Conservation (phyloP, 1,140 invertebrate genomes). For the Papilio helenus region DNA sequence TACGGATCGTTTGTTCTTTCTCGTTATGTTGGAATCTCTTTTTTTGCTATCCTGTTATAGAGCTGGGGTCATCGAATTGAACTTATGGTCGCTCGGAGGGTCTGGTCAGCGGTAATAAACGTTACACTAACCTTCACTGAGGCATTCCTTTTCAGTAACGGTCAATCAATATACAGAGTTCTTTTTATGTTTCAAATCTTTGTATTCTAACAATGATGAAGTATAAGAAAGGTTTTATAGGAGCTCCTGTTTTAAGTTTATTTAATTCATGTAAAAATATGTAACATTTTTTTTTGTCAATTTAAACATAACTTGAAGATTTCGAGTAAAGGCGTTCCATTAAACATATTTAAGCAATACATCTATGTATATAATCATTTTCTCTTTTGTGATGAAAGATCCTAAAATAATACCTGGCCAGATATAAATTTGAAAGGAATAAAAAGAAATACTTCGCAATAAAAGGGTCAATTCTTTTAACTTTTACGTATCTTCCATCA, state of each 20-base stretch:
- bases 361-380: background rate
- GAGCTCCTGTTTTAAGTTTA: no score
- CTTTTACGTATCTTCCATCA: constrained; percentile 25
- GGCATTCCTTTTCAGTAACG: constrained; percentile 33
- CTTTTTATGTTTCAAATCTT: background rate
- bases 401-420: background rate
- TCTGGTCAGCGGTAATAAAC: constrained; percentile 31
- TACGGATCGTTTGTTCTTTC: constrained; percentile 62
- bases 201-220: background rate
- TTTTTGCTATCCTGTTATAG: constrained; percentile 58
- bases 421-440: constrained; percentile 20
- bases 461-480: constrained; percentile 29
- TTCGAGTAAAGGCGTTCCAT: background rate
- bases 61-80: constrained; percentile 50
- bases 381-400: background rate
- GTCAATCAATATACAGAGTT: constrained; percentile 21
- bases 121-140: constrained; percentile 43
- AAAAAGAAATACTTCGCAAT: constrained; percentile 17
- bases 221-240: background rate
- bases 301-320: no score
- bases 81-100: constrained; percentile 48
- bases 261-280: no score
- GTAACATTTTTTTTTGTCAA: no score
- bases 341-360: background rate
- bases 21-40: constrained; percentile 62